These are phyloP conservation scores for Macaria liturata DNA, from an alignment of 2,888 invertebrate genomes.

Conservation along the genomic window DNA sequence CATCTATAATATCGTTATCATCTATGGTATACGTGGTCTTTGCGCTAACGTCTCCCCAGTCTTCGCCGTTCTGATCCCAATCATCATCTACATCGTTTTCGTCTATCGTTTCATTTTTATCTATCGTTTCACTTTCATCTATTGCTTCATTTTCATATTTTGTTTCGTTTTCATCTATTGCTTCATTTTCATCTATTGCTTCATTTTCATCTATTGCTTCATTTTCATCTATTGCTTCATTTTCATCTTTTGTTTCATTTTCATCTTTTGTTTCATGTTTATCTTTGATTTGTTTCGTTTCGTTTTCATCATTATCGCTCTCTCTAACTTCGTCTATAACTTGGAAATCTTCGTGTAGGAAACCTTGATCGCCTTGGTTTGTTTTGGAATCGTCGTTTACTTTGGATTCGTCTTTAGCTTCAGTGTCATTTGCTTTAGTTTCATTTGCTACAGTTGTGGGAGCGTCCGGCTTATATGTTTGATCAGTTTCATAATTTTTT, in stretches of 20 bases:
- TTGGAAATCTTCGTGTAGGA: slow-evolving; percentile 23
- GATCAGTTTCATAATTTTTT: background rate
- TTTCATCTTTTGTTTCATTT: background rate
- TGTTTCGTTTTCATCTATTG: background rate
- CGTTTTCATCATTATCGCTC: slow-evolving; percentile 20
- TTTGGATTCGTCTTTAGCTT: background rate
- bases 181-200: background rate
- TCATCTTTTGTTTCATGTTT: background rate
- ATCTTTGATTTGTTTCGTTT: background rate
- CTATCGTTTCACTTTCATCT: background rate
- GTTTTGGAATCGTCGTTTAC: background rate
- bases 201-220: background rate
- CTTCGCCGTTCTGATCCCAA: slow-evolving; percentile 9
- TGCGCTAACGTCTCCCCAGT: background rate
- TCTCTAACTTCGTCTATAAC: slow-evolving; percentile 30
- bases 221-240: background rate
- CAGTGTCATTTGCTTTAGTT: background rate
- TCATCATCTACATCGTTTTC: background rate
- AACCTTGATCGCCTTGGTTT: slow-evolving; percentile 5
- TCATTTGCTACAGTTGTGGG: too few relatives aligned
- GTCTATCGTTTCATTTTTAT: background rate
- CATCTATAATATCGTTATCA: background rate
- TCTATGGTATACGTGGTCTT: background rate
- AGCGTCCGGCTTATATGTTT: too few relatives aligned
- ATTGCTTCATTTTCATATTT: background rate